These are phyloP conservation scores for Alca torda DNA, from an alignment of 2,797 vertebrate genomes.

Conservation along the genomic window DNA sequence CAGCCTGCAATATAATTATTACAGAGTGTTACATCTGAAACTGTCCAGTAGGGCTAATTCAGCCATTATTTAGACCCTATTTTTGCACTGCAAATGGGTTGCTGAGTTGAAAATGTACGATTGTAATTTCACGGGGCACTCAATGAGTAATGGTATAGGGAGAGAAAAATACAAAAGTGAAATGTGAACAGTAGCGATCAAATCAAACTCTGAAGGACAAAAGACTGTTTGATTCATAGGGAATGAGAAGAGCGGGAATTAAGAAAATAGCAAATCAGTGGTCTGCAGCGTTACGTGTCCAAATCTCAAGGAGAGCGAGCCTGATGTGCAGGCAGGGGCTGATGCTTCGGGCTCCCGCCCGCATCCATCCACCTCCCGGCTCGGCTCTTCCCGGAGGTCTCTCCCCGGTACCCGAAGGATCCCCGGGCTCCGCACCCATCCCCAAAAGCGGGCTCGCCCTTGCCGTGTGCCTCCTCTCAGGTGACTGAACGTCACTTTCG, in stretches of 20 bases:
- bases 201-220: constrained; percentile 81
- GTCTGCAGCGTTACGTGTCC: constrained; percentile 68
- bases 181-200: constrained; percentile 81
- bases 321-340: neutral
- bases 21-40: constrained; percentile 99
- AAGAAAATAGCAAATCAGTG: constrained; percentile 78
- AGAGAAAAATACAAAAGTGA: constrained; percentile 79
- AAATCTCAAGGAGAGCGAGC: constrained; percentile 45
- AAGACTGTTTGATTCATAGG: constrained; percentile 75
- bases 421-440: neutral
- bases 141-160: constrained; percentile 90
- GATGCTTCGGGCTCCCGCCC: constrained; percentile 11
- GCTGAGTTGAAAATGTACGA: constrained; percentile 97
- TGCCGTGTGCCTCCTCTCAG: constrained; percentile 37
- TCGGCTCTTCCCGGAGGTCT: neutral
- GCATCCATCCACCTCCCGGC: neutral
- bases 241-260: constrained; percentile 76
- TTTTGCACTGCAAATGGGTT: constrained; percentile 88
- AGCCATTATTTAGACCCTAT: constrained; percentile 98
- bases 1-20: constrained; percentile 99
- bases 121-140: constrained; percentile 96
- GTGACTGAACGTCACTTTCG: neutral
- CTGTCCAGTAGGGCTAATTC: constrained; percentile 98
- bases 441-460: neutral
- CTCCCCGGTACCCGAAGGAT: neutral